phyloP scores from a whole-genome alignment of 2,888 invertebrate species.

The Ommatoiulus sabulosus region DNA sequence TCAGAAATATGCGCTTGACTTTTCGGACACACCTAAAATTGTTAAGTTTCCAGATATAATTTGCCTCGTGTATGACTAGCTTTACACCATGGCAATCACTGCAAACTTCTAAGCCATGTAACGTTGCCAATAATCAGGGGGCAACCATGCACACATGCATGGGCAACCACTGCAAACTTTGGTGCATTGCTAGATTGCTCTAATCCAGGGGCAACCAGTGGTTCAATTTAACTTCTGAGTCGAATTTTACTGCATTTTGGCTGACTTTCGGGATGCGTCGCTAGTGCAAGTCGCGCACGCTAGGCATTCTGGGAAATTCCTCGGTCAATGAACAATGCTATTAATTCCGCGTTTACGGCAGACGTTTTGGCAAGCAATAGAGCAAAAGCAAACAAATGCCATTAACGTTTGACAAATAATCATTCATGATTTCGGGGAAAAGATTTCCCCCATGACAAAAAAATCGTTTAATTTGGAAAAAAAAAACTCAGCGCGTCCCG shows the following conservation, averaged over 20 bases:
- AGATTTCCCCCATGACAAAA: conserved; percentile 25
- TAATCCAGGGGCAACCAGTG: background rate
- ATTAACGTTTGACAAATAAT: conserved; percentile 43
- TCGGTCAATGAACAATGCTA: conserved; percentile 40
- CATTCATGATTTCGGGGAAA: conserved; percentile 31
- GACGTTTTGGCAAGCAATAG: conserved; percentile 43
- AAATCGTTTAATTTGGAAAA: conserved; percentile 3
- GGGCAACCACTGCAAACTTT: too few relatives aligned
- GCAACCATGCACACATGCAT: too few relatives aligned
- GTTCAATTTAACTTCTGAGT: background rate
- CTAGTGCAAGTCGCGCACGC: background rate
- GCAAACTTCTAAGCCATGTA: background rate
- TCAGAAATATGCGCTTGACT: too few relatives aligned
- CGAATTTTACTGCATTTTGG: background rate
- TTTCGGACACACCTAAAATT: too few relatives aligned
- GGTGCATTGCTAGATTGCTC: background rate
- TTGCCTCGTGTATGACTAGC: too few relatives aligned
- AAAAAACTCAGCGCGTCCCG: background rate
- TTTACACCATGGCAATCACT: background rate
- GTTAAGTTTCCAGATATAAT: too few relatives aligned
- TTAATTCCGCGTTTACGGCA: conserved; percentile 40
- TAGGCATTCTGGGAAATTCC: background rate
- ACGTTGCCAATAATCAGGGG: too few relatives aligned
- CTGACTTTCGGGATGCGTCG: background rate
- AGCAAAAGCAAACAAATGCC: conserved; percentile 40